Evolutionary conservation across 1,140 invertebrate species (phyloP).

Genomic region (Zophobas atratus): DNA sequence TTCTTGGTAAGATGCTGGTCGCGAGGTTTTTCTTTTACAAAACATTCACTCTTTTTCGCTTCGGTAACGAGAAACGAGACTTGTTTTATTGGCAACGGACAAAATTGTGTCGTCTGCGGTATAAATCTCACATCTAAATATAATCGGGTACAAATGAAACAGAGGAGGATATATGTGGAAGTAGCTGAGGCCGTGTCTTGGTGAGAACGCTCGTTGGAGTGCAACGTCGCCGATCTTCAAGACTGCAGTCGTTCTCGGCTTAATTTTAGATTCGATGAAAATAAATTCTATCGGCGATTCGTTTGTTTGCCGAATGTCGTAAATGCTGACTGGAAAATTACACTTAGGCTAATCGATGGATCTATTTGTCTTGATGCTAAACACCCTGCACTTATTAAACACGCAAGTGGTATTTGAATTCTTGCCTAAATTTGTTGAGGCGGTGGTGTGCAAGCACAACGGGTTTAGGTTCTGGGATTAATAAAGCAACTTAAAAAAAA

Average conservation of each 20-base stretch:
- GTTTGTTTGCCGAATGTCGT: constrained; percentile 30
- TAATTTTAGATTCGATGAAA: constrained; percentile 41
- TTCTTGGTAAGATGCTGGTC: constrained; percentile 45
- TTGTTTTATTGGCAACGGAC: constrained; percentile 38
- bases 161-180: neutral
- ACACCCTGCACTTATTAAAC: neutral
- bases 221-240: constrained; percentile 24
- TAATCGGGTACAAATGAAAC: constrained; percentile 10
- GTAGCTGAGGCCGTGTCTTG: neutral
- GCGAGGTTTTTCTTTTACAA: constrained; percentile 33
- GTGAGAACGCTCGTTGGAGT: constrained; percentile 11
- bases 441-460: no score
- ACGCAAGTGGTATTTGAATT: neutral
- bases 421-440: neutral
- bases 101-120: constrained; percentile 46
- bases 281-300: constrained; percentile 37
- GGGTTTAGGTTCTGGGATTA: no score
- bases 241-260: constrained; percentile 31
- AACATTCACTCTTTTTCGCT: constrained; percentile 1
- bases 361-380: neutral
- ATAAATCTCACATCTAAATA: constrained; percentile 38
- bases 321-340: constrained; percentile 32
- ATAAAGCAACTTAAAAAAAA: no score
- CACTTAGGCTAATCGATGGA: neutral
- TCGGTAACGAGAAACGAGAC: constrained; percentile 23